Evolutionary conservation across 2,888 invertebrate species (phyloP).

Genomic region (Atherix ibis): DNA sequence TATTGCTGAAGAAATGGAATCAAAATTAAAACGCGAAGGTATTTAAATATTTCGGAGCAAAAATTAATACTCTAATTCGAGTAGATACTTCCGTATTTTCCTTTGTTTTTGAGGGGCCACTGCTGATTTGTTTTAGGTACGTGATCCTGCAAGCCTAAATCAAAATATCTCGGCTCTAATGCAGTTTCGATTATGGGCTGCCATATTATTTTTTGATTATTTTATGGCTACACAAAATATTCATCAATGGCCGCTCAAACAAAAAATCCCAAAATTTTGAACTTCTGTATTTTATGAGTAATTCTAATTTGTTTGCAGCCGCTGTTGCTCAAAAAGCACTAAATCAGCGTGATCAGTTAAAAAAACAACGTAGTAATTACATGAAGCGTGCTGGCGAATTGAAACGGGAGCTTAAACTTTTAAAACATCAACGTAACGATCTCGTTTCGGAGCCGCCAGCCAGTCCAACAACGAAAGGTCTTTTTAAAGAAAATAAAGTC

Average conservation of each 20-base stretch:
- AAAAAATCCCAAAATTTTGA: too few species aligned
- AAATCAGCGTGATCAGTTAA: conserved; percentile 64
- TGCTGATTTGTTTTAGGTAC: too few species aligned
- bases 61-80: conserved; percentile 10
- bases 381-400: conserved; percentile 56
- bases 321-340: conserved; percentile 69
- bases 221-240: conserved; percentile 8
- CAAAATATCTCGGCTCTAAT: too few species aligned
- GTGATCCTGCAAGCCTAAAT: too few species aligned
- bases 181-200: conserved; percentile 11
- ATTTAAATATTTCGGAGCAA: too few species aligned
- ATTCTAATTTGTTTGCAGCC: conserved; percentile 28
- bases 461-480: conserved; percentile 60
- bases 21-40: conserved; percentile 26
- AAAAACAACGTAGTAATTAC: conserved; percentile 68
- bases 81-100: neutral
- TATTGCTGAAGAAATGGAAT: conserved; percentile 11
- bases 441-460: conserved; percentile 48
- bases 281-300: too few species aligned
- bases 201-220: conserved; percentile 12
- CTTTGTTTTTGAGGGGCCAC: neutral
- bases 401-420: conserved; percentile 59
- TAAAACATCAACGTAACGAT: conserved; percentile 65
- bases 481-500: conserved; percentile 68
- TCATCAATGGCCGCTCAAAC: too few species aligned